These are phyloP conservation scores for Choloepus didactylus DNA, from an alignment of 2,797 vertebrate species.

Conservation along the genomic window DNA sequence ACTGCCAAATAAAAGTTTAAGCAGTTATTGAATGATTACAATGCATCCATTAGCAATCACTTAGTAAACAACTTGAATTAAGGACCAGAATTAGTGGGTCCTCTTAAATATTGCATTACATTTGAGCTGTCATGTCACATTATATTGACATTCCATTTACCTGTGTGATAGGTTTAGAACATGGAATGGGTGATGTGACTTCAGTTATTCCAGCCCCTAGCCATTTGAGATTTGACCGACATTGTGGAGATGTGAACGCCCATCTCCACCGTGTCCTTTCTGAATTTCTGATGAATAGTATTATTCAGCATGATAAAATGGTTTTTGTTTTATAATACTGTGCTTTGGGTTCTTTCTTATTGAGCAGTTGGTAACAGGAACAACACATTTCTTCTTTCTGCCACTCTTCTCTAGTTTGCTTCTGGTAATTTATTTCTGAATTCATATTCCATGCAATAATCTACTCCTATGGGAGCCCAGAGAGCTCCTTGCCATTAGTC, in stretches of 20 bases:
- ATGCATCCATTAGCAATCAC: neutral
- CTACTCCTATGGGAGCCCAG: neutral
- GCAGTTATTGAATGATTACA: neutral
- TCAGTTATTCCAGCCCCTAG: neutral
- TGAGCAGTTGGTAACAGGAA: neutral
- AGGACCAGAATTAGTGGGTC: neutral
- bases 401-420: neutral
- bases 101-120: neutral
- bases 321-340: neutral
- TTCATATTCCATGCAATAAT: neutral
- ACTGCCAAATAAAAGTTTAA: constrained; percentile 3
- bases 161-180: neutral
- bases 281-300: neutral
- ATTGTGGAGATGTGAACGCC: neutral
- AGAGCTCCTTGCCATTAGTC: neutral
- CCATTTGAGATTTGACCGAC: neutral
- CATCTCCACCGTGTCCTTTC: neutral
- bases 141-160: neutral
- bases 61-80: constrained; percentile 2
- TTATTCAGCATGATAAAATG: neutral
- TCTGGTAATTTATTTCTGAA: neutral
- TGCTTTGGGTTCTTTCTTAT: neutral
- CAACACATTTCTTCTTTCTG: neutral
- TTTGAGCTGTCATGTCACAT: neutral
- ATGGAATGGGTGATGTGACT: neutral